Conservation (phyloP, 1,140 invertebrate genomes). For the Anastrepha obliqua region DNA sequence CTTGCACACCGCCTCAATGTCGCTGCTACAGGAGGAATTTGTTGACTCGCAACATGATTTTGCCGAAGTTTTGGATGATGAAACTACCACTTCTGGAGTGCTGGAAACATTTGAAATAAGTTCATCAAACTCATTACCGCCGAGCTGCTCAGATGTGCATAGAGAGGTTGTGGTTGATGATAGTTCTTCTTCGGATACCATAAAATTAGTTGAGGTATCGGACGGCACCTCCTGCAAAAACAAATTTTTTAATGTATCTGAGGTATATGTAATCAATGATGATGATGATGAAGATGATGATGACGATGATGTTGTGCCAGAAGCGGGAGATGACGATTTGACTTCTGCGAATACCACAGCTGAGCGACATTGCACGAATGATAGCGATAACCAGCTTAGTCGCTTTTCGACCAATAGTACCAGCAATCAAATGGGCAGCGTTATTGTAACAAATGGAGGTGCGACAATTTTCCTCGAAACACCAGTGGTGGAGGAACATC, state of each 20-base stretch:
- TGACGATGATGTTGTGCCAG: slow-evolving; percentile 59
- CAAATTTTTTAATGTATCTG: slow-evolving; percentile 66
- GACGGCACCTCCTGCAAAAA: slow-evolving; percentile 55
- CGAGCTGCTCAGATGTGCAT: slow-evolving; percentile 61
- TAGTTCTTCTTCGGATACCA: slow-evolving; percentile 68
- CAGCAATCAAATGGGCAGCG: slow-evolving; percentile 58
- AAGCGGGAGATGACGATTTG: slow-evolving; percentile 5
- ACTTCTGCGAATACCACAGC: background rate
- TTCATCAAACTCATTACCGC: slow-evolving; percentile 70
- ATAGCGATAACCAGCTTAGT: background rate
- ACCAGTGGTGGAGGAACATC: slow-evolving; percentile 68
- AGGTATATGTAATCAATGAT: slow-evolving; percentile 68
- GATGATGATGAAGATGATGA: slow-evolving; percentile 66
- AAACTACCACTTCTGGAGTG: slow-evolving; percentile 66
- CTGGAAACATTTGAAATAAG: slow-evolving; percentile 69
- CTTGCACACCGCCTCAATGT: slow-evolving; percentile 64
- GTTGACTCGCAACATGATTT: slow-evolving; percentile 70
- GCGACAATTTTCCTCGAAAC: slow-evolving; percentile 71
- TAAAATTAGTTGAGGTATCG: slow-evolving; percentile 60
- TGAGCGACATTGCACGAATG: background rate
- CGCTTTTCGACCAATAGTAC: background rate
- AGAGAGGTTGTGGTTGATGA: slow-evolving; percentile 67
- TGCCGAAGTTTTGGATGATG: slow-evolving; percentile 70
- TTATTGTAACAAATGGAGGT: slow-evolving; percentile 67
- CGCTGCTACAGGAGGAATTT: slow-evolving; percentile 68